These are phyloP conservation scores for Drosophila robusta DNA, from an alignment of 2,888 invertebrate genomes.

Conservation along the genomic window DNA sequence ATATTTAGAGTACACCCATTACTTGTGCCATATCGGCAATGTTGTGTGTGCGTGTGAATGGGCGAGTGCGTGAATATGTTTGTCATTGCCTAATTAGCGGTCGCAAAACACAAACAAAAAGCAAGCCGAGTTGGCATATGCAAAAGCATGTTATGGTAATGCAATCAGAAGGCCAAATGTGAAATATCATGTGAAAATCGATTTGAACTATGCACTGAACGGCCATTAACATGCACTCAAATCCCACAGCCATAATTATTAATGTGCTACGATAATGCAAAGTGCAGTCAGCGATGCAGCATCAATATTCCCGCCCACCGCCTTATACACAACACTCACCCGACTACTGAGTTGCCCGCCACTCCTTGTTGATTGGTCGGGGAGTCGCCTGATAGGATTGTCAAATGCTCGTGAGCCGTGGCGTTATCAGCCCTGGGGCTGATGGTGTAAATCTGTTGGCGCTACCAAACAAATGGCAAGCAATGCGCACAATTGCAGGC, in stretches of 20 bases:
- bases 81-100: slow-evolving; percentile 54
- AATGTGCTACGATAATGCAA: slow-evolving; percentile 51
- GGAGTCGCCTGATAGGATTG: slow-evolving; percentile 42
- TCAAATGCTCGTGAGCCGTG: slow-evolving; percentile 32
- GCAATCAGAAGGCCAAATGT: slow-evolving; percentile 55
- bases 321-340: background rate
- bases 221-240: slow-evolving; percentile 70
- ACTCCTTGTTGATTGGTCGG: slow-evolving; percentile 15
- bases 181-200: slow-evolving; percentile 64
- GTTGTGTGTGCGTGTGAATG: slow-evolving; percentile 4
- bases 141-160: slow-evolving; percentile 54
- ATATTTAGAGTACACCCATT: slow-evolving; percentile 24
- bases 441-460: slow-evolving; percentile 56
- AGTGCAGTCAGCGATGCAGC: slow-evolving; percentile 7
- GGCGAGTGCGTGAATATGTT: slow-evolving; percentile 18
- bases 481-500: slow-evolving; percentile 76
- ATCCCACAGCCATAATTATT: slow-evolving; percentile 76
- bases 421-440: slow-evolving; percentile 17
- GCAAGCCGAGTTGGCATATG: slow-evolving; percentile 25
- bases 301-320: background rate
- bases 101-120: slow-evolving; percentile 27
- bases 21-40: background rate
- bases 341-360: background rate
- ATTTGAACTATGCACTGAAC: slow-evolving; percentile 63
- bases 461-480: slow-evolving; percentile 66